Evolutionary conservation across 2,113 vertebrate species (phyloP), one percentile per base, ranked within the genome.

Genomic region (Gavia stellata): DNA sequence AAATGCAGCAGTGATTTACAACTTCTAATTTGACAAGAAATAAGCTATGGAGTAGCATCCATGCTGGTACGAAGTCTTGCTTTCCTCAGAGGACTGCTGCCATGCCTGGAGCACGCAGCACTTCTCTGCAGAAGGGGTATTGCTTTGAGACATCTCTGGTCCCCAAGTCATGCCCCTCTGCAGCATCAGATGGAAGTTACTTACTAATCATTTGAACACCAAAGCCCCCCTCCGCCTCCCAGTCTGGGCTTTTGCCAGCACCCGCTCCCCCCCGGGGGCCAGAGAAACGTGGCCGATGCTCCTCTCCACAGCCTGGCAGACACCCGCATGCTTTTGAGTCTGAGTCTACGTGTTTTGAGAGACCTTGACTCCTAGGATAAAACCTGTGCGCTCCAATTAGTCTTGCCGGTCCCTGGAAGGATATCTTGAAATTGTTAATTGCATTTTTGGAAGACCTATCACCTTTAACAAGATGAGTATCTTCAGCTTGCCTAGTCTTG

Each of bases 161-260:
- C 33, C n/a, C 25, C 77, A 66, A 25, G 53, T 40, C 62, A 67
- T 7, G 4, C 14, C 25, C 17, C n/a, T 63, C 38, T 81, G 29
- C 36, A 94, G 68, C 6, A 1, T 84, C 40, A 61, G 26, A 47
- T 52, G 8, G 10, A 73, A 78, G 14, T 66, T 70, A 47, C 17
- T 86, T 81, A 73, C 0, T 0, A 81, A 70, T 21, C 36, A 14
- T 40, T 62, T 0, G 0, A 90, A 87, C 0, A 1, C 26, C 38
- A 78, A 90, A 90, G 25, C 3, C 6, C 12, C 29, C 29, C 42
- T 81, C 28, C 2, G 4, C 33, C 11, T 62, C 26, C 33, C 9
- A 17, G 19, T 25, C 80, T 45, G 17, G 23, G 19, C 49, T 66
- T 82, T 49, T 73, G 47, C 34, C 75, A 77, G 59, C 12, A 59